phyloP scores from a whole-genome alignment of 2,797 vertebrate genomes.

The Decapterus maruadsi region DNA sequence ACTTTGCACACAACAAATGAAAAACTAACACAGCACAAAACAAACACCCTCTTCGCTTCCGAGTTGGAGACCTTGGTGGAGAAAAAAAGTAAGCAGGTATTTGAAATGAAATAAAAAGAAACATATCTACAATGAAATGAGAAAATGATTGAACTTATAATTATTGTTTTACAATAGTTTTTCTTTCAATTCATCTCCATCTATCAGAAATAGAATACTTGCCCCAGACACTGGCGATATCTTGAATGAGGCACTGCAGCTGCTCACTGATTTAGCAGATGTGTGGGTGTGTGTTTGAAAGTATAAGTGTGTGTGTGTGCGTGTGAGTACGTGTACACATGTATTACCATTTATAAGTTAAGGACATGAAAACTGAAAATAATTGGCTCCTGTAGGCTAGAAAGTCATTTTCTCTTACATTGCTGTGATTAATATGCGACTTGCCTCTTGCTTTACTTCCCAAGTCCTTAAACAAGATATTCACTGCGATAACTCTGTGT shows the following conservation, averaged over 20 bases:
- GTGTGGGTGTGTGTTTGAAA: conserved; percentile 49
- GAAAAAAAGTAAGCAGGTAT: not conserved
- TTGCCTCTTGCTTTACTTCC: conserved; percentile 54
- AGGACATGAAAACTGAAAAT: conserved; percentile 65
- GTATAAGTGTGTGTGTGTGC: conserved; percentile 22
- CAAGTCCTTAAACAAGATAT: conserved; percentile 53
- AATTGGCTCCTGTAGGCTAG: conserved; percentile 67
- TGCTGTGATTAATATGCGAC: conserved; percentile 59
- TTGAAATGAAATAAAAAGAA: conserved; percentile 2
- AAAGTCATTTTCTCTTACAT: conserved; percentile 66
- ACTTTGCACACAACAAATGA: conserved; percentile 1
- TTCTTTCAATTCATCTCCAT: conserved; percentile 40
- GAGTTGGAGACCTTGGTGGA: not conserved
- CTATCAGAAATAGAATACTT: conserved; percentile 55
- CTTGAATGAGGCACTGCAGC: conserved; percentile 64
- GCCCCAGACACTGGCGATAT: conserved; percentile 43
- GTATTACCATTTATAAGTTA: conserved; percentile 52
- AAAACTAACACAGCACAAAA: conserved; percentile 2
- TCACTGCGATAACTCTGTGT: conserved; percentile 50
- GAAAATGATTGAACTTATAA: conserved; percentile 36
- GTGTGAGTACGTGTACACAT: not conserved
- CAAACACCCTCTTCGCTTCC: not conserved
- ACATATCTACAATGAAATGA: conserved; percentile 2
- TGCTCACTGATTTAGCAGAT: conserved; percentile 58
- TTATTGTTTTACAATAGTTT: conserved; percentile 41